Evolutionary conservation across 2,797 vertebrate genomes (phyloP).

Genomic region (Gambelia wislizenii): DNA sequence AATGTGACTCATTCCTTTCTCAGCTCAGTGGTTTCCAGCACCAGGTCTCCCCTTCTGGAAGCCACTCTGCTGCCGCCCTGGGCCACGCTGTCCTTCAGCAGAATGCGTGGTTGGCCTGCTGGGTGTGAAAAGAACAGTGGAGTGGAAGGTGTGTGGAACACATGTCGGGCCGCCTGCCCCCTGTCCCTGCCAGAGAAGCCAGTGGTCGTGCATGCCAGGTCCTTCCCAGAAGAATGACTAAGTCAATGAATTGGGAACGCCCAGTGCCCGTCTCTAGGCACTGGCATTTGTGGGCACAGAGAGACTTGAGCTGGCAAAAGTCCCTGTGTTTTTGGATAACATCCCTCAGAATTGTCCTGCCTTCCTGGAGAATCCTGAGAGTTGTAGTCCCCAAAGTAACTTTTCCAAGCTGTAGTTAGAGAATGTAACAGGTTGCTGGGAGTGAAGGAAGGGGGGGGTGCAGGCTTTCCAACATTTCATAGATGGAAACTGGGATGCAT

Average conservation of each 20-base stretch:
- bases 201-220: conserved; percentile 44
- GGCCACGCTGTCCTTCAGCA: conserved; percentile 9
- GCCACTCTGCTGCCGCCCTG: not conserved
- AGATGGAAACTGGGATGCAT: too few relatives aligned
- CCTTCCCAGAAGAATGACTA: conserved; percentile 73
- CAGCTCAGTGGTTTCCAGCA: not conserved
- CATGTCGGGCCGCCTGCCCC: conserved; percentile 53
- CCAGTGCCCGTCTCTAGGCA: conserved; percentile 38
- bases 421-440: too few relatives aligned
- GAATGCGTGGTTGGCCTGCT: not conserved
- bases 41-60: not conserved
- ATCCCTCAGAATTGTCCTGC: too few relatives aligned
- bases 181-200: conserved; percentile 53
- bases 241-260: conserved; percentile 57
- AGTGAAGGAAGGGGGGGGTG: too few relatives aligned
- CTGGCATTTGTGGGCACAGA: conserved; percentile 29
- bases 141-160: conserved; percentile 24
- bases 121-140: not conserved
- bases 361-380: not conserved
- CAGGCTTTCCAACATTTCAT: too few relatives aligned
- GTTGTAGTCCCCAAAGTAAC: not conserved
- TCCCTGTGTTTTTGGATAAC: too few relatives aligned
- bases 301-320: not conserved
- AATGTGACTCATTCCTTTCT: not conserved
- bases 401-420: too few relatives aligned